phyloP scores from a whole-genome alignment of 2,113 vertebrate genomes.

The Dipodomys stephensi region DNA sequence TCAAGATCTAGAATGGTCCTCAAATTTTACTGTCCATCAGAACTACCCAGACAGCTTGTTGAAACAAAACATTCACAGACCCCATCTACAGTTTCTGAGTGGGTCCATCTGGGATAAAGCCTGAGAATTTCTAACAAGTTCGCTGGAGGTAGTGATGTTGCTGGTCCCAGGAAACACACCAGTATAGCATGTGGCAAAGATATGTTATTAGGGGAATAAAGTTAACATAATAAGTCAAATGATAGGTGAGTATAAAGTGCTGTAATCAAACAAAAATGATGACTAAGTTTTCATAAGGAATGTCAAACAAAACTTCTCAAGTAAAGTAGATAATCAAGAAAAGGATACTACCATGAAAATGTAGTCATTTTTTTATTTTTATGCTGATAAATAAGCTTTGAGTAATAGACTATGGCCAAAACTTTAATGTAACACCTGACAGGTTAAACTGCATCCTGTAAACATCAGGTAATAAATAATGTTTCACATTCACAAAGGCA shows the following conservation, averaged over 20 bases:
- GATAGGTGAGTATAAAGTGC: not conserved
- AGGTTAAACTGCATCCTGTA: not conserved
- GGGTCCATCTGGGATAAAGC: not conserved
- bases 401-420: not conserved
- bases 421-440: not conserved
- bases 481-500: not conserved
- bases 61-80: not conserved
- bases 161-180: not conserved
- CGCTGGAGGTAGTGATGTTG: not conserved
- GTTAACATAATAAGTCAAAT: not conserved
- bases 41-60: not conserved
- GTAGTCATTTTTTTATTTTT: not conserved
- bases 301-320: not conserved
- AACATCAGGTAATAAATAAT: not conserved
- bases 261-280: not conserved
- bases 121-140: not conserved
- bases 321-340: not conserved
- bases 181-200: not conserved
- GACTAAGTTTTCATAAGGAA: not conserved
- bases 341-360: not conserved
- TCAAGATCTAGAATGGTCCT: not conserved
- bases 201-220: constrained; percentile 8
- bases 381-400: constrained; percentile 19
- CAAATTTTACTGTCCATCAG: not conserved
- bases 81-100: not conserved